Base-by-base conservation (phyloP, 2,888 invertebrate genomes). In the Thelaira solivaga region DNA sequence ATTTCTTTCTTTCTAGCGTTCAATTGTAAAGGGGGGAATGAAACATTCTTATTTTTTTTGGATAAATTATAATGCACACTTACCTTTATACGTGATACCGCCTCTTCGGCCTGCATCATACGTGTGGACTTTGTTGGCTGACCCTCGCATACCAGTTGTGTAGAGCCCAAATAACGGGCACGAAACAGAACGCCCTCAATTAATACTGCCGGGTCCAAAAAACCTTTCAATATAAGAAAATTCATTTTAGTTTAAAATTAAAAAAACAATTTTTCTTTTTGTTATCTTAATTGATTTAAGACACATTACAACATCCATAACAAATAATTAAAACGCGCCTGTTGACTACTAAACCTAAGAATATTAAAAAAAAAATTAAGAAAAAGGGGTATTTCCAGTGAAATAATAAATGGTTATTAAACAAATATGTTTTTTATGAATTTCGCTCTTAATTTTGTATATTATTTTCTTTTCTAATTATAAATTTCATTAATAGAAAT, bases 81-180 rank as follows among this genome's bases (percentile, higher is more conserved):
- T 92, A 98, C 99, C 97, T 99, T 99, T 86, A 99, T 99, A 88
- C 99, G 93, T 31, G 98, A 98, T 1, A 99, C 99, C 0, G 99
- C 99, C 90, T 99, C 99, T 90, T 99, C 99, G 1, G 99, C 99
- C 89, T 99, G 99, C 92, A 98, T 96, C 99, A 99, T 99, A 82
- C 99, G 92, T 18, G 99, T 98, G 2, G 98, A 97, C 90, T 99
- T 99, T 0, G 98, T 99, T 1, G 99, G 99, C 86, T 99, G 97
- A 0, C 99, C 99, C 88, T 99, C 99, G 87, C 98, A 99, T 8
- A 98, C 97, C 76, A 99, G 92, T 89, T 99, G 99, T 4, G 99
- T 99, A 26, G 99, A 99, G 72, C 99, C 99, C 83, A 99, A 92
- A 90, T 99, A 99, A 65, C 97, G 85, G 71, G 99, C 99, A 55